Base-by-base conservation (phyloP, 2,797 vertebrate species). In the Phaenicophaeus curvirostris region DNA sequence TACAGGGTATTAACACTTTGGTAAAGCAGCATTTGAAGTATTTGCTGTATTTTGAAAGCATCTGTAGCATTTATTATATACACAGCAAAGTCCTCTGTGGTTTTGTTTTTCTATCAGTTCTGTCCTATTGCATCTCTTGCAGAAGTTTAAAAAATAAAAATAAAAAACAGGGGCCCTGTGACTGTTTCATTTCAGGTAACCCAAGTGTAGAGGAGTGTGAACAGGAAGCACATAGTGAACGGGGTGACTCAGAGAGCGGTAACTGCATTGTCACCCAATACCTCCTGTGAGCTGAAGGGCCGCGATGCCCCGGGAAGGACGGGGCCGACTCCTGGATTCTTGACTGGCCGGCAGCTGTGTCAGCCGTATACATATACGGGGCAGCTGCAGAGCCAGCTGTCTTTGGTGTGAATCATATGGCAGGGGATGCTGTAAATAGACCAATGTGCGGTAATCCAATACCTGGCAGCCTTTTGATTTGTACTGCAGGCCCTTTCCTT, bases 351-450 rank as follows among this genome's bases (percentile, higher is more conserved):
- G 99, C 99, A 99, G 99, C 99, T 99, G 99, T 99, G 98, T 97
- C 78, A 95, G 97, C 98, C 98, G 90, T 98, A 97, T 98, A 98
- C 98, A 97, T 98, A 98, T 98, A 98, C 97, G 97, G 98, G 98
- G 98, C 99, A 99, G 99, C 98, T 99, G 99, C 98, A 96, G 97
- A 98, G 97, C 98, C 99, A 99, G 99, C 99, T 99, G 99, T 99
- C 98, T 97, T 98, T 96, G 98, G 98, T 97, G 98, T 98, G 98
- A 99, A 98, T 99, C 98, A 98, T 98, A 98, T 96, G 97, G 98
- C 98, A 98, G 97, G 97, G 97, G 98, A 96, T 98, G 95, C 99
- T 98, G 98, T 97, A 99, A 99, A 99, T 99, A 99, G 99, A 99
- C 98, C 85, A 97, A 96, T 93, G 96, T 97, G 98, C 97, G 98